Percentiles rank a stretch among this genome's conserved stretches.
phyloP scores from a whole-genome alignment of 2,113 vertebrate genomes.

The Toxotes chatareus region DNA sequence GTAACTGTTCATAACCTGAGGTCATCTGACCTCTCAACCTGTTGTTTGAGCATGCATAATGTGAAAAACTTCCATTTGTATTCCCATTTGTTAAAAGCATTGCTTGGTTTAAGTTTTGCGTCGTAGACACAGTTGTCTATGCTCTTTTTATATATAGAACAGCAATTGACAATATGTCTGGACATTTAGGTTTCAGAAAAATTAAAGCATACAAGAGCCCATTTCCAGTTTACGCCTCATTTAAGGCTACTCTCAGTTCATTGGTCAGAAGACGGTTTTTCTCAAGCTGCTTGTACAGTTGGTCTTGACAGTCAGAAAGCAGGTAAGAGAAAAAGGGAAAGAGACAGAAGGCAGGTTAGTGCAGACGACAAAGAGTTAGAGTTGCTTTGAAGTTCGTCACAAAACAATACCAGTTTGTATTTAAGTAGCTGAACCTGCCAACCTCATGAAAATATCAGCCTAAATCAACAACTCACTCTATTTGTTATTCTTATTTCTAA shows the following conservation, averaged over 20 bases:
- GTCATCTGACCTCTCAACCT: constrained; percentile 14
- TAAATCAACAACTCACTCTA: background rate
- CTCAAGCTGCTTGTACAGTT: constrained; percentile 96
- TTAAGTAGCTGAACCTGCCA: background rate
- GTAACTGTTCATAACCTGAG: background rate
- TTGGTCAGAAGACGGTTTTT: constrained; percentile 96
- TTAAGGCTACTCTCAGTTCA: constrained; percentile 95
- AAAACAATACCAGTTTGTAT: constrained; percentile 4
- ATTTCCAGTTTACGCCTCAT: constrained; percentile 86
- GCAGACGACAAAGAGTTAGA: constrained; percentile 52
- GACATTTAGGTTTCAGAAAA: constrained; percentile 45
- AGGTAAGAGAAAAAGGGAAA: constrained; percentile 84
- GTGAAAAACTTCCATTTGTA: constrained; percentile 20
- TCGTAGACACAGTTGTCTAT: constrained; percentile 19
- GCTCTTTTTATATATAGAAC: constrained; percentile 26
- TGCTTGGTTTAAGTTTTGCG: constrained; percentile 18
- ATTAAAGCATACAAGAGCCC: constrained; percentile 15
- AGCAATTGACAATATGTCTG: constrained; percentile 37
- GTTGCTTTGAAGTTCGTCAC: constrained; percentile 2
- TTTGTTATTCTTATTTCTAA: background rate
- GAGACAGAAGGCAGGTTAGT: constrained; percentile 77
- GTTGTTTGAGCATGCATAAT: constrained; percentile 60
- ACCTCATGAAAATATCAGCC: background rate
- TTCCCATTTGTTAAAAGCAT: constrained; percentile 31
- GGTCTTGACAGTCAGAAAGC: constrained; percentile 92